Conservation (phyloP, 2,797 vertebrate genomes). For the Gobio occitaniae region DNA sequence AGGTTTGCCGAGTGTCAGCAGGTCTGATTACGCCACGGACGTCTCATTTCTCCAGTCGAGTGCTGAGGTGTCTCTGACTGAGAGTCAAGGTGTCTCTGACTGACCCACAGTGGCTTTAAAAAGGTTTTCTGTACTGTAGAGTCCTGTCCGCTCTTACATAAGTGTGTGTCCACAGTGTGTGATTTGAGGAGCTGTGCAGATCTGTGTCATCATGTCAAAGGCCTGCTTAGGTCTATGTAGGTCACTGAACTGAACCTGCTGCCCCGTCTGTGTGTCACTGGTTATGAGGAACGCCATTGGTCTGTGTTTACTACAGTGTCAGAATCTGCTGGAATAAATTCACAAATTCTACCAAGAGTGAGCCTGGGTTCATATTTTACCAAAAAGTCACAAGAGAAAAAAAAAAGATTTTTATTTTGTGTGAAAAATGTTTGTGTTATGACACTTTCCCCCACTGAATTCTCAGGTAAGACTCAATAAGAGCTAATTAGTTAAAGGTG, state of each 20-base stretch:
- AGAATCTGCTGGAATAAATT: not conserved
- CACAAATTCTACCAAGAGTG: not conserved
- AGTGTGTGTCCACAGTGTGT: not conserved
- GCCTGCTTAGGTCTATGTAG: not conserved
- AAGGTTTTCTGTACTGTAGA: slow-evolving; percentile 5
- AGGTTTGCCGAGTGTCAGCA: slow-evolving; percentile 20
- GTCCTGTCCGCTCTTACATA: not conserved
- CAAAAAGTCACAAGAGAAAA: not conserved
- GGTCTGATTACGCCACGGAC: slow-evolving; percentile 4
- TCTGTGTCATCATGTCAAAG: slow-evolving; percentile 8
- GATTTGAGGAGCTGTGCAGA: not conserved
- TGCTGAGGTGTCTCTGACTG: no score
- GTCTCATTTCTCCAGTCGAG: slow-evolving; percentile 21
- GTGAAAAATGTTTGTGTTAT: not conserved
- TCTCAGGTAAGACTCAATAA: not conserved
- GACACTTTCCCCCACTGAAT: no score
- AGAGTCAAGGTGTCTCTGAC: not conserved
- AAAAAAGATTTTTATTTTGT: no score
- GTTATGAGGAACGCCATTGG: not conserved
- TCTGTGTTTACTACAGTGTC: not conserved
- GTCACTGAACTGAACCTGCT: slow-evolving; percentile 8
- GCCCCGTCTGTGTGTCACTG: not conserved
- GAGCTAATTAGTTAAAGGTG: not conserved
- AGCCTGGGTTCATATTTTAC: not conserved
- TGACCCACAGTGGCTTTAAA: not conserved